Evolutionary conservation across 2,797 vertebrate genomes (phyloP), one percentile per base, ranked within the genome.

Genomic region (Poecilia picta): DNA sequence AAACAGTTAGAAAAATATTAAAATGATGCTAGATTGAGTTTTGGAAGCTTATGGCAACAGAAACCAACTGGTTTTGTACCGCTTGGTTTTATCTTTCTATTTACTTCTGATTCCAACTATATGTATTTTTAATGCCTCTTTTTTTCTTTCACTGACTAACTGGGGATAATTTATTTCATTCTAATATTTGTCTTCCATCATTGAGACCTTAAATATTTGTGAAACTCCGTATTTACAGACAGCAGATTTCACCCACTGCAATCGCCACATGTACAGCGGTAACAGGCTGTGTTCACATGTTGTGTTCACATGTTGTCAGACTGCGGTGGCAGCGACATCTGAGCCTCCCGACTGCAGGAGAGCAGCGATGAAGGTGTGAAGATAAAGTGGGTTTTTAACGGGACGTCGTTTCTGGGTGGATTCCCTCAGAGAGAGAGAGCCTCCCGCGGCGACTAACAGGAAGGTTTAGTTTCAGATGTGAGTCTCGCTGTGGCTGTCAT

Each of bases 401-500:
- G 41, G 86, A 78, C 77, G 83, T 59, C 59, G 83, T 64, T 85
- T 72, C 80, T 51, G 55, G 76, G 87, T 80, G 51, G 66, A 73
- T 82, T 83, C 59, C 76, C 79, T 81, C 82, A 79, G 68, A 74
- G 84, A 81, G 89, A 77, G 85, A 88, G 81, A 76, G n/a, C 74
- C 81, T 87, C 79, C 82, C 11, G 16, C 53, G 8, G 12, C 45
- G 87, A 85, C 81, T 76, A 71, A 62, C 74, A 76, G 33, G 45
- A 81, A 76, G 74, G 75, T 49, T 3, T 33, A 64, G 75, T 85
- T 81, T 1, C 46, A 25, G 75, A 33, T 3, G 1, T 33, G 77
- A 74, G 76, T 85, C 59, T 46, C 64, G 78, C 81, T 85, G 51
- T 74, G 87, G 89, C 77, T 82, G 78, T 75, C 59, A 83, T 91